phyloP scores from a whole-genome alignment of 2,113 vertebrate species.

The Chitala chitala region DNA sequence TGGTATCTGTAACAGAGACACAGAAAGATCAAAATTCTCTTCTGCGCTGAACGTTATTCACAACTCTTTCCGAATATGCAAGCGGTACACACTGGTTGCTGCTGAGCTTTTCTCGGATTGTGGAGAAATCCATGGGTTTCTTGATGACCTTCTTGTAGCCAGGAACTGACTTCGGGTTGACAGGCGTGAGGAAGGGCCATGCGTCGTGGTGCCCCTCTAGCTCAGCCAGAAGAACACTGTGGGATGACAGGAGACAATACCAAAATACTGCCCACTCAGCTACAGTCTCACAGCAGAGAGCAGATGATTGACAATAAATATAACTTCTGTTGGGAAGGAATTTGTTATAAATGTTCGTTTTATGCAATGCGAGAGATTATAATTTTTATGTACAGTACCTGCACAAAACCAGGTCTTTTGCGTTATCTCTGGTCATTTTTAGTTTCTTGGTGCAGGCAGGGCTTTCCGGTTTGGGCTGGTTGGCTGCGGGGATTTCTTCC shows the following conservation, averaged over 20 bases:
- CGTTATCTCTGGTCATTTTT: constrained; percentile 64
- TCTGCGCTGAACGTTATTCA: no score
- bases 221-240: constrained; percentile 75
- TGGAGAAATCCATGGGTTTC: constrained; percentile 88
- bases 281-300: constrained; percentile 39
- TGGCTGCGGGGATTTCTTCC: constrained; percentile 63
- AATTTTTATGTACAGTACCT: constrained; percentile 55
- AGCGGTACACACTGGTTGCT: constrained; percentile 78
- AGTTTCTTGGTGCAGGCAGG: constrained; percentile 63
- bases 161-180: constrained; percentile 85
- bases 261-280: no score
- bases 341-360: no score
- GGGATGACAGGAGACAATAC: no score
- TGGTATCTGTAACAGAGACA: constrained; percentile 63
- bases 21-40: no score
- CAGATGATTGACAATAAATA: background rate
- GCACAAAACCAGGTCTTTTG: constrained; percentile 75
- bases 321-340: no score
- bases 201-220: constrained; percentile 83
- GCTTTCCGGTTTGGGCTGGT: constrained; percentile 64
- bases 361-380: background rate
- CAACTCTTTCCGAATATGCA: no score
- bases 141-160: constrained; percentile 87
- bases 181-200: constrained; percentile 83
- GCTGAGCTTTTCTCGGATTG: constrained; percentile 80